phyloP scores from a whole-genome alignment of 2,797 vertebrate species.

The Garrulus glandarius region DNA sequence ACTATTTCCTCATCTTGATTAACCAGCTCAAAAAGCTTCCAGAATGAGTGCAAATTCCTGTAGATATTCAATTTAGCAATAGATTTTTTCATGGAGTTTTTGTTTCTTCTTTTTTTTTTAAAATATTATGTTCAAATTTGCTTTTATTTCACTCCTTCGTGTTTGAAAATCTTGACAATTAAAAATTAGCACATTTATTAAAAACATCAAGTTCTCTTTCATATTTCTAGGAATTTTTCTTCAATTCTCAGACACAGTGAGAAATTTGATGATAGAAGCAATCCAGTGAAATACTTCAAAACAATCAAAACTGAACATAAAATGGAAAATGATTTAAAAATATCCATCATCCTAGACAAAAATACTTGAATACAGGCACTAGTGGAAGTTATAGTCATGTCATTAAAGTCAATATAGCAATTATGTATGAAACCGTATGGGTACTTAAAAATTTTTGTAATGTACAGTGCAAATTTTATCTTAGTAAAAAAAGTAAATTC shows the following conservation, averaged over 20 bases:
- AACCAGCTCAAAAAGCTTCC: not conserved
- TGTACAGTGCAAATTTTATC: not conserved
- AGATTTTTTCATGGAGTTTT: not conserved
- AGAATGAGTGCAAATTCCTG: not conserved
- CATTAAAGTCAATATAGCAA: not conserved
- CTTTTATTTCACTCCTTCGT: not conserved
- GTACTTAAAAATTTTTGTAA: not conserved
- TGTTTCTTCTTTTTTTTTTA: not conserved
- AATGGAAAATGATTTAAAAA: not conserved
- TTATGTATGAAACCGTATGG: not conserved
- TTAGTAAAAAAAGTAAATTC: not conserved
- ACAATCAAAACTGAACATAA: not conserved
- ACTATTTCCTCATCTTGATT: not conserved
- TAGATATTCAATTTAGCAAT: not conserved
- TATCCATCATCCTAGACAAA: not conserved
- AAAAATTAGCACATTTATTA: not conserved
- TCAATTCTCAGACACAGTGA: not conserved
- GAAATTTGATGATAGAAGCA: not conserved
- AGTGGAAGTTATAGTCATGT: not conserved
- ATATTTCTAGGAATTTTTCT: not conserved
- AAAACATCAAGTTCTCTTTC: not conserved
- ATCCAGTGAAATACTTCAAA: not conserved
- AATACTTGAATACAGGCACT: not conserved
- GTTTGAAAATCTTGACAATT: not conserved
- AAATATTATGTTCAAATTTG: not conserved